Evolutionary conservation across 2,113 vertebrate genomes (phyloP).

Genomic region (Zapus hudsonius): DNA sequence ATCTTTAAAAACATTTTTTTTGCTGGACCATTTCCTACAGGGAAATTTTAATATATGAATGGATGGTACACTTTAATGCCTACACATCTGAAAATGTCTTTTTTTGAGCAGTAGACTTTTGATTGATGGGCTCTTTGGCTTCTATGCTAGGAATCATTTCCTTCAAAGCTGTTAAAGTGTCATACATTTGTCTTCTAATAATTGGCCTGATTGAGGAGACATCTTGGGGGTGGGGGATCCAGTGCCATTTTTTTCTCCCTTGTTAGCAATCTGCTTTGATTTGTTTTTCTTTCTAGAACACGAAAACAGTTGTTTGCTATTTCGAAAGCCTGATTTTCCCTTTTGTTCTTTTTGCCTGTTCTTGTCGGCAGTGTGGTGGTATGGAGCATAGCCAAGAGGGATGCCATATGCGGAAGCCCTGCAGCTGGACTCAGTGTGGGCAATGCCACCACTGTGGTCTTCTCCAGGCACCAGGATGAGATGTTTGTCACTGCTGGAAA

Average conservation of each 20-base stretch:
- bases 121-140: background rate
- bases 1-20: background rate
- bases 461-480: conserved; percentile 86
- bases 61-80: background rate
- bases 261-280: background rate
- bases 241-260: background rate
- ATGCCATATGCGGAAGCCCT: conserved; percentile 90
- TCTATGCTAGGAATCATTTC: background rate
- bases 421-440: conserved; percentile 86
- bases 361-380: conserved; percentile 88
- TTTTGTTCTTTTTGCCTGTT: background rate
- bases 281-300: background rate
- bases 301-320: background rate
- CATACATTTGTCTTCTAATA: background rate
- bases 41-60: background rate
- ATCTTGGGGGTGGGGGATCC: too few relatives aligned
- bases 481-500: conserved; percentile 92
- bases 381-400: conserved; percentile 89
- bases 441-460: conserved; percentile 83
- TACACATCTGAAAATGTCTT: conserved; percentile 19
- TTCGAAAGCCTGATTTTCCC: background rate
- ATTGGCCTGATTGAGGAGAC: background rate
- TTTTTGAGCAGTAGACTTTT: background rate
- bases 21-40: background rate
- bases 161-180: background rate